These are phyloP conservation scores for Crocidura indochinensis DNA, from an alignment of 2,797 vertebrate genomes.

Conservation along the genomic window DNA sequence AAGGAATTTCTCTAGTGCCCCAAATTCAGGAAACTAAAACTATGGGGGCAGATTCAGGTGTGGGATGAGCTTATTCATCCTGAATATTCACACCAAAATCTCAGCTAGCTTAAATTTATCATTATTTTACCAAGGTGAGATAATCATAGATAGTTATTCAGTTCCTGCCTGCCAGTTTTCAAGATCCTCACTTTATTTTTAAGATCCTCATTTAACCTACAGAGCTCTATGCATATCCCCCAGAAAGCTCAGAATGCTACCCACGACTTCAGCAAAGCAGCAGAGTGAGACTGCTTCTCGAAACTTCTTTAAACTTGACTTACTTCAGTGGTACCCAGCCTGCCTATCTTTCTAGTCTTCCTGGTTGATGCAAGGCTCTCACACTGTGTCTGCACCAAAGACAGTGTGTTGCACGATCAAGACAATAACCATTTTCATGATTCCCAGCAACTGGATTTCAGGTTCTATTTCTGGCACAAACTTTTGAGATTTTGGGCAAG, in stretches of 20 bases:
- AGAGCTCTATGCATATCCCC: constrained; percentile 43
- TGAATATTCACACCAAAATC: background rate
- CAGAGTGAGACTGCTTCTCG: background rate
- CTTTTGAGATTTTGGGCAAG: constrained; percentile 23
- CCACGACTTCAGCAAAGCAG: background rate
- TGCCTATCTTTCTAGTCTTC: background rate
- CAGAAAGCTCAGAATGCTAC: background rate
- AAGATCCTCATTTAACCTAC: constrained; percentile 18
- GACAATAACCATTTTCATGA: background rate
- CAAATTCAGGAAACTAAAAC: constrained; percentile 4
- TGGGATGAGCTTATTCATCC: background rate
- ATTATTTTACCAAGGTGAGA: constrained; percentile 3
- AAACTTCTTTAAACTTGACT: background rate
- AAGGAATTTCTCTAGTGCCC: background rate
- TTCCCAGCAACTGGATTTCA: background rate
- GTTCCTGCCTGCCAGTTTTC: too few species aligned
- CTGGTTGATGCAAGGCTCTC: background rate
- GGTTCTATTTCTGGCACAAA: constrained; percentile 6
- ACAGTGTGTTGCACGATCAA: background rate
- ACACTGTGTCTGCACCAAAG: background rate
- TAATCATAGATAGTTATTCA: background rate
- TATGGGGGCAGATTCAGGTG: background rate
- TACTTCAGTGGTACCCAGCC: background rate
- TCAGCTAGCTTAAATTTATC: constrained; percentile 48
- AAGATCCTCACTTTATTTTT: background rate